phyloP scores from a whole-genome alignment of 2,888 invertebrate species.

The Clunio marinus region DNA sequence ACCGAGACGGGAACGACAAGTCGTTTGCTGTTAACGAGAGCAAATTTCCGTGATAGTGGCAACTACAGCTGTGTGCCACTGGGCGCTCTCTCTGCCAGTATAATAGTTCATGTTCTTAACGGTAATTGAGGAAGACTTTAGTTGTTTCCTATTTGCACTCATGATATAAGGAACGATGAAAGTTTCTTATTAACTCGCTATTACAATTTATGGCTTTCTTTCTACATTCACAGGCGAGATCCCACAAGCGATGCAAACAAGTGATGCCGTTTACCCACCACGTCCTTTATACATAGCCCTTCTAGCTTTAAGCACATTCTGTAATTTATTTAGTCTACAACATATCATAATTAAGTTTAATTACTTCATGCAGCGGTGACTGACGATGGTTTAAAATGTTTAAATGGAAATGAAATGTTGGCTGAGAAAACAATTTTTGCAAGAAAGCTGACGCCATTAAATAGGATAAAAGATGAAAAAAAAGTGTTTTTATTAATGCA shows the following conservation, averaged over 20 bases:
- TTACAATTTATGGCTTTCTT: conserved; percentile 24
- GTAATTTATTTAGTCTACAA: conserved; percentile 29
- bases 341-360: conserved; percentile 26
- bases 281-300: conserved; percentile 42
- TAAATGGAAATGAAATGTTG: too few species aligned
- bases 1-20: conserved; percentile 81
- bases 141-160: not conserved
- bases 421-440: too few species aligned
- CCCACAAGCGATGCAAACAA: conserved; percentile 81
- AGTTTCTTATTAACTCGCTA: conserved; percentile 22
- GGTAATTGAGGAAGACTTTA: conserved; percentile 55
- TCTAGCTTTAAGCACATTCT: conserved; percentile 44
- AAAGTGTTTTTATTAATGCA: too few species aligned
- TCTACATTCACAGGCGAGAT: conserved; percentile 71
- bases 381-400: not conserved
- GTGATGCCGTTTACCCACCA: conserved; percentile 53
- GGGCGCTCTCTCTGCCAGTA: conserved; percentile 76
- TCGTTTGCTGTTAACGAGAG: conserved; percentile 78
- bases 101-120: conserved; percentile 79
- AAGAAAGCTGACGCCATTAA: too few species aligned
- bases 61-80: conserved; percentile 87
- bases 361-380: conserved; percentile 28
- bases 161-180: conserved; percentile 2
- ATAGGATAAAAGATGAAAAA: too few species aligned
- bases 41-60: conserved; percentile 77